Evolutionary conservation across 2,113 vertebrate species (phyloP), one percentile per base, ranked within the genome.

Genomic region (Paramormyrops kingsleyae): DNA sequence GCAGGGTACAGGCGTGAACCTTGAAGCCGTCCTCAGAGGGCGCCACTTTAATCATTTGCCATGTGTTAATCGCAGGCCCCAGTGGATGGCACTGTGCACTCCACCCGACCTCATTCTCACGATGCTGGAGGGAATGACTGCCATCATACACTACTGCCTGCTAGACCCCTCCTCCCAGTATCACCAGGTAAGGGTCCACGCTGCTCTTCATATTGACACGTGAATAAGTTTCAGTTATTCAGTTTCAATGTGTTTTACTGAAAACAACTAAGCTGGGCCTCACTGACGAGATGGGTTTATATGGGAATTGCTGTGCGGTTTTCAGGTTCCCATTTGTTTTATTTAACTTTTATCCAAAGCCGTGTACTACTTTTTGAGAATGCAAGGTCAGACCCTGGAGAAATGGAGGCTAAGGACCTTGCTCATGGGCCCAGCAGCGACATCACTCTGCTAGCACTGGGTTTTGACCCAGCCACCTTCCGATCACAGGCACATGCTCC

Each of bases 71-170:
- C 95, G 90, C 92, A 99, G 99, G 89, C 98, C 99, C 46, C 95
- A 97, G 85, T 99, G 98, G 98, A 97, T 98, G 96, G 98, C 98
- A 74, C 97, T 97, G 62, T 95, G 98, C 92, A 98, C 97, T 90
- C 98, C 98, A 52, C 99, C 98, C 90, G 99, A 99, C 94, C 96
- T 99, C 94, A 96, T 99, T 92, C 97, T 99, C 24, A 99, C 97
- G 39, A 94, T 99, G 49, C 94, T 99, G 90, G 99, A 99, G 94
- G 99, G 99, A n/a, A 96, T 99, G 90, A 99, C 99, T 9, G 97
- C 98, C 90, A 98, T 99, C 92, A 99, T 99, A 94, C 99, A 99
- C 94, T 99, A 99, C 93, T 99, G 99, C 91, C 95, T 99, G 49
- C 94, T 99, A 92, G 98, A 99, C 95, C 97, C 98, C 39, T 96